phyloP scores from a whole-genome alignment of 2,888 invertebrate genomes.

The Acanthoscelides obtectus region DNA sequence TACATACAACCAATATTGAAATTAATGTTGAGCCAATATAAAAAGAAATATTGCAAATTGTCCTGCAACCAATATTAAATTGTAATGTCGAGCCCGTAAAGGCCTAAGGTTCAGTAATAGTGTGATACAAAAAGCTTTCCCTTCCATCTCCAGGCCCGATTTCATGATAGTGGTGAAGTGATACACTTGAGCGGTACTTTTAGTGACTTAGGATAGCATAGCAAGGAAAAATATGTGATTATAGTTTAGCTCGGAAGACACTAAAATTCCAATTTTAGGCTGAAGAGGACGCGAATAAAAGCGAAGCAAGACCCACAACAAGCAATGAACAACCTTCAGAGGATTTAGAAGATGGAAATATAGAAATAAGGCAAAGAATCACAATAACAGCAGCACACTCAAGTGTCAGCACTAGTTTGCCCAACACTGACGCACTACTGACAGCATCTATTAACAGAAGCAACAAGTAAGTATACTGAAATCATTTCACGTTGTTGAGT shows the following conservation, averaged over 20 bases:
- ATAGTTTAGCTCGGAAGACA: neutral
- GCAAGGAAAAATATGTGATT: neutral
- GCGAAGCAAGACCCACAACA: slow-evolving; percentile 17
- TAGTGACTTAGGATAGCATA: no score
- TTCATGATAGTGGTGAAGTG: no score
- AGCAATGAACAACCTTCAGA: slow-evolving; percentile 10
- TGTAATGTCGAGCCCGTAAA: no score
- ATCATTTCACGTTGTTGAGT: no score
- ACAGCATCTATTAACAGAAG: slow-evolving; percentile 39
- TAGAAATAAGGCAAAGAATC: slow-evolving; percentile 23
- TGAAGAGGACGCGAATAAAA: slow-evolving; percentile 41
- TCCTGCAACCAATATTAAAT: no score
- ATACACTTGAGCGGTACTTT: no score
- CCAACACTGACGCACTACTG: slow-evolving; percentile 17
- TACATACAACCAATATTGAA: no score
- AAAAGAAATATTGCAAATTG: no score
- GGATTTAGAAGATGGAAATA: slow-evolving; percentile 23
- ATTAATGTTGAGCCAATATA: no score
- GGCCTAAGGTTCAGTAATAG: no score
- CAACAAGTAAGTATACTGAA: slow-evolving; percentile 38
- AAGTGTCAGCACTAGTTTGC: neutral
- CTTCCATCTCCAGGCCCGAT: no score
- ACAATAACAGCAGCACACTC: slow-evolving; percentile 1
- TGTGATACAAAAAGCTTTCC: no score
- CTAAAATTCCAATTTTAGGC: slow-evolving; percentile 31